Evolutionary conservation across 2,113 vertebrate genomes (phyloP).

Genomic region (Collichthys lucidus): DNA sequence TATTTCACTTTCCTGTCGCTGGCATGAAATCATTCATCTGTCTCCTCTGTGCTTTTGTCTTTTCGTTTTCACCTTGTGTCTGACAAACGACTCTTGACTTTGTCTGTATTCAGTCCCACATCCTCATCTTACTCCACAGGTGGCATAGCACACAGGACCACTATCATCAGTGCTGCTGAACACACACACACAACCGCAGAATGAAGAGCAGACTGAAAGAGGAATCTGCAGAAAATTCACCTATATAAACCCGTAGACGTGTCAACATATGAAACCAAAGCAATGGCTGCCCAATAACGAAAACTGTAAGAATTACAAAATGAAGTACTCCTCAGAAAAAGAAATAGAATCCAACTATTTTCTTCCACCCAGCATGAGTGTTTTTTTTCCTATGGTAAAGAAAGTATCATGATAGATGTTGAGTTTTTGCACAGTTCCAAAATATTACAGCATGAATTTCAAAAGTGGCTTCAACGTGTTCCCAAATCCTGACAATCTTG

Average conservation of each 20-base stretch:
- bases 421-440: background rate
- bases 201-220: no score
- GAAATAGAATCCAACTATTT: background rate
- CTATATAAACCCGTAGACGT: no score
- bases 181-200: no score
- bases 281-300: no score
- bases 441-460: background rate
- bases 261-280: no score
- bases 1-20: background rate
- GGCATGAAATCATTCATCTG: background rate
- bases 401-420: background rate
- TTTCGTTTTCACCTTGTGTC: background rate
- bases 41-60: background rate
- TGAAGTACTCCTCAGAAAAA: no score
- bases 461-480: background rate
- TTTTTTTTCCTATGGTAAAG: background rate
- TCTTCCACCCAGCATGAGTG: background rate
- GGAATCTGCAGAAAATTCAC: no score
- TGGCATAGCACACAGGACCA: no score
- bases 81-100: background rate
- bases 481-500: conserved; percentile 14
- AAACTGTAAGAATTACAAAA: no score
- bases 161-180: no score
- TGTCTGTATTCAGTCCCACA: background rate
- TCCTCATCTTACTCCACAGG: no score